phyloP scores from a whole-genome alignment of 2,113 vertebrate genomes.

The Progne subis region DNA sequence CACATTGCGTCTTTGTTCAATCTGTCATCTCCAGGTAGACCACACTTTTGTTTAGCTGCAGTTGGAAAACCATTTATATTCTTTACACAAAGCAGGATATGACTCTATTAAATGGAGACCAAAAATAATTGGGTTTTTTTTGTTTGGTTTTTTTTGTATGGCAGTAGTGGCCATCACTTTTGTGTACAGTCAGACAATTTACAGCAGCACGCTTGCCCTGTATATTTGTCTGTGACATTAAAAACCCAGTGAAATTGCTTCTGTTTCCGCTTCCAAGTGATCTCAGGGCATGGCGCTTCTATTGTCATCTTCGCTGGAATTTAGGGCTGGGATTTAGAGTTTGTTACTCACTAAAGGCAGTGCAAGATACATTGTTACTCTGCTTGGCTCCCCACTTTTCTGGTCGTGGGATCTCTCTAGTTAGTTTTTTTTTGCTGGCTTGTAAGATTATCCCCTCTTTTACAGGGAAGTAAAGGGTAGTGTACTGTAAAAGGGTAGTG shows the following conservation, averaged over 20 bases:
- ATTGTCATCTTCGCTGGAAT: background rate
- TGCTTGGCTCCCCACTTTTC: background rate
- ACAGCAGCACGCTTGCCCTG: background rate
- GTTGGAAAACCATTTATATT: slow-evolving; percentile 62
- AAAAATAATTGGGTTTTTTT: slow-evolving; percentile 3
- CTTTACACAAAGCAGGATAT: slow-evolving; percentile 48
- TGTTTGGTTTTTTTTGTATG: background rate
- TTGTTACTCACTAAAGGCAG: background rate
- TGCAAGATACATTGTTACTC: background rate
- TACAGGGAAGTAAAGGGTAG: background rate
- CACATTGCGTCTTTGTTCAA: background rate
- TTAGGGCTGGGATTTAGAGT: slow-evolving; percentile 4
- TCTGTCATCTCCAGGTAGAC: slow-evolving; percentile 56
- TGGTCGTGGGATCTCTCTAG: fast-evolving
- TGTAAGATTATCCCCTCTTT: background rate
- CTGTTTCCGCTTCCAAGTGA: background rate
- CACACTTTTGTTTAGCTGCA: slow-evolving; percentile 43
- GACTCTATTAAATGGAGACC: slow-evolving; percentile 5
- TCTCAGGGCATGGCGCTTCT: background rate
- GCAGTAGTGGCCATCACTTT: background rate
- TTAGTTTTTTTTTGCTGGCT: background rate
- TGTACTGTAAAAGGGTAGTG: background rate
- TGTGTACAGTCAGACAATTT: background rate
- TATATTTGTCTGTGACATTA: background rate
- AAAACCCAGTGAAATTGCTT: background rate